Conservation (phyloP, 1,140 invertebrate species). For the Zaprionus ornatus region DNA sequence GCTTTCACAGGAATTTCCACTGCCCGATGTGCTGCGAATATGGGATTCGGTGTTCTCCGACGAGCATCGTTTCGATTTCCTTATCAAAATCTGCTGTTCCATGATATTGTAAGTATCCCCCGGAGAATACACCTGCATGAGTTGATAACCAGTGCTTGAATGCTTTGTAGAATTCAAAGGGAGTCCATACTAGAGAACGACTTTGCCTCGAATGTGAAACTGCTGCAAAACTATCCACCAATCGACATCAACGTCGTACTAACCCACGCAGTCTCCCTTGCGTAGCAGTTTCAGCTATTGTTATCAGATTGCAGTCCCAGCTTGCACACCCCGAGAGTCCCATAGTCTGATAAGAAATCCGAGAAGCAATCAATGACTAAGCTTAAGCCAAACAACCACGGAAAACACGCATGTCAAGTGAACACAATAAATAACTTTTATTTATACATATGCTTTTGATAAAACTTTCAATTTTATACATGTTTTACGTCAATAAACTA, state of each 20-base stretch:
- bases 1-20: slow-evolving; percentile 97
- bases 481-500: slow-evolving; percentile 58
- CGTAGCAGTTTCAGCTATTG: slow-evolving; percentile 40
- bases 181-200: slow-evolving; percentile 93
- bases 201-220: slow-evolving; percentile 96
- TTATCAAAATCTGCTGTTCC: slow-evolving; percentile 96
- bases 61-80: slow-evolving; percentile 93
- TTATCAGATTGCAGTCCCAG: slow-evolving; percentile 23
- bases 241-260: slow-evolving; percentile 87
- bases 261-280: slow-evolving; percentile 66
- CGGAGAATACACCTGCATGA: neutral
- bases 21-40: slow-evolving; percentile 97
- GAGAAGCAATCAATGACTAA: slow-evolving; percentile 61
- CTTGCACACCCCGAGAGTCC: slow-evolving; percentile 20
- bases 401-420: slow-evolving; percentile 30
- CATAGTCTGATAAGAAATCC: slow-evolving; percentile 36
- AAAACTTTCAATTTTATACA: slow-evolving; percentile 64
- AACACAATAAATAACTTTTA: slow-evolving; percentile 34
- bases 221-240: slow-evolving; percentile 93
- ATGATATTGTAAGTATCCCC: slow-evolving; percentile 94
- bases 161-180: slow-evolving; percentile 89
- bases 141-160: slow-evolving; percentile 10
- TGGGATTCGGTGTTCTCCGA: slow-evolving; percentile 98
- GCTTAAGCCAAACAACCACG: slow-evolving; percentile 25
- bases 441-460: slow-evolving; percentile 49